phyloP scores from a whole-genome alignment of 1,140 invertebrate species.

The Sycophila sp. region DNA sequence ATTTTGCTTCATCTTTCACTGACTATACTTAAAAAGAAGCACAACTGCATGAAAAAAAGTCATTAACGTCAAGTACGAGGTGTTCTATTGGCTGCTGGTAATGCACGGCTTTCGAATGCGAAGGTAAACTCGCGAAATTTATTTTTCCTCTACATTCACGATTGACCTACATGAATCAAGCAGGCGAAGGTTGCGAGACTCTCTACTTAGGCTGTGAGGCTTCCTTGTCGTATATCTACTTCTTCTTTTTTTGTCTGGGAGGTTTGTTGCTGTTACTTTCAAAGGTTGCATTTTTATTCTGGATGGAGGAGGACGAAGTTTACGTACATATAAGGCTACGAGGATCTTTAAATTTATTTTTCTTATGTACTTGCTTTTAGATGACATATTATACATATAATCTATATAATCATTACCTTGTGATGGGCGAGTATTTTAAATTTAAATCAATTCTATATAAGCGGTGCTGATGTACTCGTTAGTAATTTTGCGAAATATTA shows the following conservation, averaged over 20 bases:
- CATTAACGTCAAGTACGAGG: too few species aligned
- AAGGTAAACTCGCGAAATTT: conserved; percentile 1
- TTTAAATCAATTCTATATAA: too few species aligned
- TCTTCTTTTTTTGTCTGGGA: background rate
- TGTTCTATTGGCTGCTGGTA: too few species aligned
- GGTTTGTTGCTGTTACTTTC: too few species aligned
- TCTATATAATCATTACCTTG: background rate
- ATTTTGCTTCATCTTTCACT: too few species aligned
- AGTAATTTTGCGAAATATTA: too few species aligned
- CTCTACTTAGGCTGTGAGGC: background rate
- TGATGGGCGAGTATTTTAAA: background rate
- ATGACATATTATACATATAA: background rate
- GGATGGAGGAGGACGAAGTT: background rate
- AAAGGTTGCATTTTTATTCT: background rate
- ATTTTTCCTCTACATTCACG: too few species aligned
- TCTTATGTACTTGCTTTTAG: background rate
- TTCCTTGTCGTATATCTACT: background rate
- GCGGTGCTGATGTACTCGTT: too few species aligned
- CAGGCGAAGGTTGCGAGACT: background rate
- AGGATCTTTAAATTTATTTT: background rate
- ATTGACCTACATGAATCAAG: background rate
- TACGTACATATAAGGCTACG: background rate
- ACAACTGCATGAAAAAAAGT: too few species aligned
- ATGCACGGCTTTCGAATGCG: conserved; percentile 4
- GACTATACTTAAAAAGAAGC: too few species aligned